Percentiles rank a stretch among this genome's conserved stretches.
Evolutionary conservation across 2,113 vertebrate species (phyloP).

Genomic region (Platichthys flesus): DNA sequence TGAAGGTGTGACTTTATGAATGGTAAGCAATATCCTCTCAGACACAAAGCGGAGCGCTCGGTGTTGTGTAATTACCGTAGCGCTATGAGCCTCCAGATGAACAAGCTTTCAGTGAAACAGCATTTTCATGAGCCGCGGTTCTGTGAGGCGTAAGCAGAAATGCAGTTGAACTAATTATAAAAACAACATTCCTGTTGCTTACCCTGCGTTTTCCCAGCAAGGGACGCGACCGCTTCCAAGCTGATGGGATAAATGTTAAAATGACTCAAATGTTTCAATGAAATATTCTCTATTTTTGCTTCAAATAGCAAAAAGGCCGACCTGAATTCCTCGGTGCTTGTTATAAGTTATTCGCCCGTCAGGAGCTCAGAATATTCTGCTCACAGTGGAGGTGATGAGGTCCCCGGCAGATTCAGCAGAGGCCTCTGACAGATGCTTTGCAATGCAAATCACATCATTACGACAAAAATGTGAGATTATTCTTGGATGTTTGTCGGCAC

Average conservation of each 20-base stretch:
- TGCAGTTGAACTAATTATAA: slow-evolving; percentile 14
- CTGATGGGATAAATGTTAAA: slow-evolving; percentile 4
- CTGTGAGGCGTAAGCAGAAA: slow-evolving; percentile 17
- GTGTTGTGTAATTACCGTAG: slow-evolving; percentile 28
- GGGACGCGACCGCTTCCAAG: background rate
- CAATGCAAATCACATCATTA: slow-evolving; percentile 78
- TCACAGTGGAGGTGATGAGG: slow-evolving; percentile 28
- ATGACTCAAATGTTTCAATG: slow-evolving; percentile 9
- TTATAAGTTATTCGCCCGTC: slow-evolving; percentile 16
- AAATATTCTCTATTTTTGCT: background rate
- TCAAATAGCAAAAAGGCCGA: slow-evolving; percentile 17
- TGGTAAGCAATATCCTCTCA: slow-evolving; percentile 50
- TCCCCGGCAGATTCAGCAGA: slow-evolving; percentile 21
- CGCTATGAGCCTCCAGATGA: slow-evolving; percentile 46
- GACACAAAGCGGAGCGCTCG: slow-evolving; percentile 42
- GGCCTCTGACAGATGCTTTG: slow-evolving; percentile 67
- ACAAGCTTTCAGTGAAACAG: slow-evolving; percentile 16
- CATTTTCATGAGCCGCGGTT: slow-evolving; percentile 9
- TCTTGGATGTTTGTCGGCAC: slow-evolving; percentile 49
- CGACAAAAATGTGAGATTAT: slow-evolving; percentile 67
- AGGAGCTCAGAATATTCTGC: slow-evolving; percentile 26
- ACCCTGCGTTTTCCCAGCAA: slow-evolving; percentile 11
- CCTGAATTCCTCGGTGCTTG: slow-evolving; percentile 1
- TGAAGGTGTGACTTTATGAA: slow-evolving; percentile 37
- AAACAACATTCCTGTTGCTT: slow-evolving; percentile 26